Conservation (phyloP, 2,113 vertebrate genomes). For the Haemorhous mexicanus region DNA sequence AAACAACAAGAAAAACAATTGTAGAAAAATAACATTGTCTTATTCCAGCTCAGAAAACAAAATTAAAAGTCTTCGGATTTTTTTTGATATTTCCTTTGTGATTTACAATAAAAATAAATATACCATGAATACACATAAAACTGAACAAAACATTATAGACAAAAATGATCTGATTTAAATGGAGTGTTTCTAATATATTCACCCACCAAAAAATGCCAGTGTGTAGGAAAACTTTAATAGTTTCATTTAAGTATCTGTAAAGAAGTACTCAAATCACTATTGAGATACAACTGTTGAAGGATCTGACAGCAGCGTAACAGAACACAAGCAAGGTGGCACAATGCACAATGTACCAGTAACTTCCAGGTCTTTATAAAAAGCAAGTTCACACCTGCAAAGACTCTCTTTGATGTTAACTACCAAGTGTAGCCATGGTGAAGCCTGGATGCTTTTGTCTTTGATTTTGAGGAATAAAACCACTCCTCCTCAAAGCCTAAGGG, state of each 20-base stretch:
- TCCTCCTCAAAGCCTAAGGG: background rate
- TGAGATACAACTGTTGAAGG: background rate
- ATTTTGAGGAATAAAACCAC: background rate
- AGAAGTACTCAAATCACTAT: background rate
- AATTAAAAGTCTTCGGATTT: background rate
- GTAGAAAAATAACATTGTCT: background rate
- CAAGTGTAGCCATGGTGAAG: background rate
- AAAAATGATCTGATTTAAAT: conserved; percentile 22
- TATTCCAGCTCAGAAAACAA: background rate
- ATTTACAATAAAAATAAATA: conserved; percentile 58
- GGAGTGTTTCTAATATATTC: conserved; percentile 39
- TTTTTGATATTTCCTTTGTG: background rate
- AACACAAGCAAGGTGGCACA: background rate
- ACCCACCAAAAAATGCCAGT: background rate
- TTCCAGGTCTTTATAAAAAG: background rate
- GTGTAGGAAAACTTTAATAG: background rate
- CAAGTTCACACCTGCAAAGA: background rate
- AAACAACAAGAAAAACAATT: background rate
- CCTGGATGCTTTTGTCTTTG: background rate
- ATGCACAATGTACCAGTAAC: background rate
- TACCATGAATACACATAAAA: conserved; percentile 46
- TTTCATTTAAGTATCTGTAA: conserved; percentile 1
- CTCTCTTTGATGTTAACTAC: background rate
- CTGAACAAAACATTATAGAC: background rate
- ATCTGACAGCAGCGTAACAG: background rate